Conservation (phyloP, 2,113 vertebrate genomes). For the pig (Sus scrofa) region T2T-Sscrofa CM000826.6:148451001-148451500, state of each 20-base stretch:
- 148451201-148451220: background rate
- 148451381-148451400: too few species aligned
- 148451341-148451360: too few species aligned
- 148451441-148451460: too few species aligned
- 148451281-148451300: background rate
- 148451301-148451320: too few species aligned
- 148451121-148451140: background rate
- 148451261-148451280: background rate
- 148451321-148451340: too few species aligned
- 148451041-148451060: background rate
- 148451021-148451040: background rate
- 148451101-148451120: background rate
- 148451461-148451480: too few species aligned
- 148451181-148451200: background rate
- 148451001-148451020: background rate
- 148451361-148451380: too few species aligned
- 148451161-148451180: background rate
- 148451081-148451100: background rate
- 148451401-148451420: too few species aligned
- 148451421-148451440: too few species aligned
- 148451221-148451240: background rate
- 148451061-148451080: background rate
- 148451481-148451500: background rate
- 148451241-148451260: background rate
- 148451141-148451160: background rate